phyloP scores from a whole-genome alignment of 2,797 vertebrate genomes.

The Intellagama lesueurii region DNA sequence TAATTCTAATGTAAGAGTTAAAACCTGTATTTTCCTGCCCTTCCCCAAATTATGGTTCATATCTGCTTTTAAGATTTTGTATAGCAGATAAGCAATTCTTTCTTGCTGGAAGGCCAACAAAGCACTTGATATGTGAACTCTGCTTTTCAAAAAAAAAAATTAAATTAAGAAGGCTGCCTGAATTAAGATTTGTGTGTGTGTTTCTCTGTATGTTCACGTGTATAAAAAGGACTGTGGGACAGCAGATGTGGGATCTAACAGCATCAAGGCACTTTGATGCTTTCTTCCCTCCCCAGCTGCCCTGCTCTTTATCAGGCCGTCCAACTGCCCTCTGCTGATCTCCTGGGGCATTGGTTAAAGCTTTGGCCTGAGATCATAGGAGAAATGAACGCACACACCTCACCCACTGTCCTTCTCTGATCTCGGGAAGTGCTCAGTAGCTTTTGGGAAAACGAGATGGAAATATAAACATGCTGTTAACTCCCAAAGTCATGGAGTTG shows the following conservation, averaged over 20 bases:
- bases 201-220: not conserved
- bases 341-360: conserved; percentile 20
- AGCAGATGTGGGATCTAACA: conserved; percentile 20
- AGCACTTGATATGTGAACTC: not conserved
- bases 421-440: conserved; percentile 42
- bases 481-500: conserved; percentile 26
- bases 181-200: not conserved
- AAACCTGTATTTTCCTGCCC: not conserved
- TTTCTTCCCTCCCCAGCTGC: conserved; percentile 5
- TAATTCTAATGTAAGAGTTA: not conserved
- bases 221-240: conserved; percentile 1
- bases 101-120: not conserved
- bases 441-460: conserved; percentile 30
- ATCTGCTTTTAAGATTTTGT: conserved; percentile 1
- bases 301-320: conserved; percentile 27
- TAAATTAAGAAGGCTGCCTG: not conserved
- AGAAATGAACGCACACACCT: conserved; percentile 17
- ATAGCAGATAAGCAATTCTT: not conserved
- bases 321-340: conserved; percentile 26
- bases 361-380: conserved; percentile 42
- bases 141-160: not conserved
- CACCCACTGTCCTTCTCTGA: conserved; percentile 41
- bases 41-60: not conserved
- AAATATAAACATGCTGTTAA: conserved; percentile 32
- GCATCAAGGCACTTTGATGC: conserved; percentile 3